Base-by-base conservation (phyloP, 2,888 invertebrate genomes). In the Mythimna lalbum region DNA sequence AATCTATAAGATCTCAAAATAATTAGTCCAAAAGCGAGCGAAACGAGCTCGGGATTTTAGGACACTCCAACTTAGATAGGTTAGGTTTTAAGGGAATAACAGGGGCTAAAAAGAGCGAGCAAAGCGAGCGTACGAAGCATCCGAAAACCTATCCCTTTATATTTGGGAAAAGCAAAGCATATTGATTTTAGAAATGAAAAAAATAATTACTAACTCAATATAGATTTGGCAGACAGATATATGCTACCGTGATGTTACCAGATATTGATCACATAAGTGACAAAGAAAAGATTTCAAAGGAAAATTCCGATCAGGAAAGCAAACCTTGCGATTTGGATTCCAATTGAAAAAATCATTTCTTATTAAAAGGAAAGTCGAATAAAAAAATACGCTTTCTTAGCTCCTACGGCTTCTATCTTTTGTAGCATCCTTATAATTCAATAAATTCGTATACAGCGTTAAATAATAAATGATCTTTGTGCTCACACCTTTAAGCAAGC, bases 391-490 rank as follows among this genome's bases (percentile, higher is more conserved):
- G n/a, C 47, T 49, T 49, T 49, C n/a, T n/a, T 49, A n/a, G 47
- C n/a, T 17, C 43, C 31, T 21, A 12, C 7, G 1, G 14, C 21
- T 52, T 9, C 1, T 27, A 60, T 33, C 1, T 12, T 33, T 50
- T 23, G 3, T 14, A 33, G 7, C 47, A 0, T 7, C 10, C 17
- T 17, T 61, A 17, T 21, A 75, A 47, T 65, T 39, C 47, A 62
- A 55, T 39, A 31, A 47, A 67, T 23, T 75, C 63, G n/a, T 52
- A 12, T 57, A 36, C 12, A 65, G 43, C 19, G n/a, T 39, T n/a
- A 61, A 60, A 57, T 68, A 79, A 71, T 43, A 73, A 80, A 78
- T 68, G 72, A 63, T 70, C 52, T 69, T 72, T 73, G 63, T 71
- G 63, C 60, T 77, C 69, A 62, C 73, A 69, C 69, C 68, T 74